Percentiles rank a stretch among this genome's conserved stretches.
phyloP scores from a whole-genome alignment of 1,140 invertebrate species.

The Sipha flava region DNA sequence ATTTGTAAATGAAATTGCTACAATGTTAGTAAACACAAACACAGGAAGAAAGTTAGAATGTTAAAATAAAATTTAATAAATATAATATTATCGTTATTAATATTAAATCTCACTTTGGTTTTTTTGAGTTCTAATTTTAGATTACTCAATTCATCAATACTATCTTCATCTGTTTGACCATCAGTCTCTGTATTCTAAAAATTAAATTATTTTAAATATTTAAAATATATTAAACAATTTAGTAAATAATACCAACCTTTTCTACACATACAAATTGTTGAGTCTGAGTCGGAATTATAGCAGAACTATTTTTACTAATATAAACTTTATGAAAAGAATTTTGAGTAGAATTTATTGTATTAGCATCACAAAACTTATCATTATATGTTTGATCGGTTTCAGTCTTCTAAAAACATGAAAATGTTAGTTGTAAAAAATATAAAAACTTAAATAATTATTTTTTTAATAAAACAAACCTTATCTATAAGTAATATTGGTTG shows the following conservation, averaged over 20 bases:
- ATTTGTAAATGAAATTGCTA: not conserved
- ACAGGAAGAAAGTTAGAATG: not conserved
- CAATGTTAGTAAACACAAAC: slow-evolving; percentile 16
- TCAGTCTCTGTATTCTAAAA: slow-evolving; percentile 8
- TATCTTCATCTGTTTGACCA: not conserved
- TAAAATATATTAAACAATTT: not conserved
- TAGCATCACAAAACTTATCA: not conserved
- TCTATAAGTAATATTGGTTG: not conserved
- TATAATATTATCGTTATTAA: not conserved
- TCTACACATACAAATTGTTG: not conserved
- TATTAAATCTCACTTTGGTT: not conserved
- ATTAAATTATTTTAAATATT: not conserved
- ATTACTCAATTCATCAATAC: not conserved
- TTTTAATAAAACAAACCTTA: not conserved
- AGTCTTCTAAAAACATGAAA: not conserved
- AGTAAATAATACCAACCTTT: not conserved
- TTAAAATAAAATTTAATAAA: not conserved
- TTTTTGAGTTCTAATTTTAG: slow-evolving; percentile 5
- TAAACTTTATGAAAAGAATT: not conserved
- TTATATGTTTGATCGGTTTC: not conserved
- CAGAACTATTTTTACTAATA: not conserved
- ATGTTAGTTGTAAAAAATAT: not conserved
- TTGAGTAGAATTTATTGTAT: not conserved
- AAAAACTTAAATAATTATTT: not conserved
- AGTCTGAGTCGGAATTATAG: not conserved